These are phyloP conservation scores for Sterna hirundo DNA, from an alignment of 2,113 vertebrate species.

Conservation along the genomic window DNA sequence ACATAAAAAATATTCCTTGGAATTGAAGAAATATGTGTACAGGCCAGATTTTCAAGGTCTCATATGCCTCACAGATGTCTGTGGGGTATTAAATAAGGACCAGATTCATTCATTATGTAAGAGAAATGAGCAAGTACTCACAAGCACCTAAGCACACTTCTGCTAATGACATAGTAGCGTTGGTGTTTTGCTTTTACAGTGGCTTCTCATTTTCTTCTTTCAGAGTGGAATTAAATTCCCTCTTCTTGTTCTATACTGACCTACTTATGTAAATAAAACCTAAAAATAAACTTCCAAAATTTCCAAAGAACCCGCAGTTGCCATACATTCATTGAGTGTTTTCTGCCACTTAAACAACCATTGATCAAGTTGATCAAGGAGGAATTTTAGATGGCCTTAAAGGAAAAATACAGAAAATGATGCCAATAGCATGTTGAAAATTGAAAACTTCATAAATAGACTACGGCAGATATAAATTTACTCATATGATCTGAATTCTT, in stretches of 20 bases:
- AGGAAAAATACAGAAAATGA: neutral
- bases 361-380: neutral
- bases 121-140: neutral
- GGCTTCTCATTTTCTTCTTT: neutral
- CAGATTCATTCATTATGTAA: neutral
- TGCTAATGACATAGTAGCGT: neutral
- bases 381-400: neutral
- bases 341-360: neutral
- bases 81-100: neutral
- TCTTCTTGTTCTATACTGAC: neutral
- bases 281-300: neutral
- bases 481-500: neutral
- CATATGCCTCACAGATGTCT: neutral
- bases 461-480: neutral
- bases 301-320: neutral
- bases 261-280: neutral
- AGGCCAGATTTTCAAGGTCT: neutral
- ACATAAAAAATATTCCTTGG: neutral
- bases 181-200: neutral
- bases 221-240: neutral
- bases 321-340: neutral
- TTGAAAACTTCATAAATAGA: neutral
- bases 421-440: neutral
- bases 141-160: neutral
- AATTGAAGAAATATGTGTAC: neutral